Conservation (phyloP, 2,888 invertebrate species). For the Limenitis camilla region DNA sequence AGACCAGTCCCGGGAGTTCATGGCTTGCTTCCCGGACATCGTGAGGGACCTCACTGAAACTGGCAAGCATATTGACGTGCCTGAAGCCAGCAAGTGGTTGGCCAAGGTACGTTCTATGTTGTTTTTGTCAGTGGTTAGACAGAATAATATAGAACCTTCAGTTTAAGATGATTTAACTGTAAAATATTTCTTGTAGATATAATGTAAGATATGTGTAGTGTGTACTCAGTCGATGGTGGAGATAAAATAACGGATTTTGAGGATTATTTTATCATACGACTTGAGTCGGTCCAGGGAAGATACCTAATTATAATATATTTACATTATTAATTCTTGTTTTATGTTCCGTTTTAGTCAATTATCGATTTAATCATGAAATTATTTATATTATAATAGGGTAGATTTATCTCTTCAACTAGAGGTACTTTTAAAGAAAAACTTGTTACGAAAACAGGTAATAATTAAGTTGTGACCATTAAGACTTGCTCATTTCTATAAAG, state of each 20-base stretch:
- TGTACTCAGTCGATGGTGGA: not conserved
- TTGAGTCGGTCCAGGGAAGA: too few relatives aligned
- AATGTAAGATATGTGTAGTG: not conserved
- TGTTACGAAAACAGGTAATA: constrained; percentile 12
- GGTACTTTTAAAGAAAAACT: constrained; percentile 2
- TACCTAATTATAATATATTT: too few relatives aligned
- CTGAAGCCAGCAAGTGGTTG: constrained; percentile 86
- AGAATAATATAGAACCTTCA: constrained; percentile 31
- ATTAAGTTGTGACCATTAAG: too few relatives aligned
- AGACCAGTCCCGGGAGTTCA: constrained; percentile 90
- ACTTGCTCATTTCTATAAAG: too few relatives aligned
- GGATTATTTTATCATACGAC: too few relatives aligned
- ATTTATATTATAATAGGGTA: too few relatives aligned
- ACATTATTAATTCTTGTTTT: not conserved
- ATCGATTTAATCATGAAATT: not conserved
- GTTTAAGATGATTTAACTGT: not conserved
- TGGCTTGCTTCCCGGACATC: constrained; percentile 91
- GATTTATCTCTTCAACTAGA: too few relatives aligned
- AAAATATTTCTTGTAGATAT: not conserved
- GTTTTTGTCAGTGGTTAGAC: constrained; percentile 40
- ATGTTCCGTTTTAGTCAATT: not conserved
- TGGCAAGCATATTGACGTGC: constrained; percentile 83
- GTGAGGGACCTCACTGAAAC: constrained; percentile 87
- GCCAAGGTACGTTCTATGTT: constrained; percentile 77
- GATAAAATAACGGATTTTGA: too few relatives aligned